Conservation (phyloP, 2,888 invertebrate species). For the Caenorhabditis becei region DNA sequence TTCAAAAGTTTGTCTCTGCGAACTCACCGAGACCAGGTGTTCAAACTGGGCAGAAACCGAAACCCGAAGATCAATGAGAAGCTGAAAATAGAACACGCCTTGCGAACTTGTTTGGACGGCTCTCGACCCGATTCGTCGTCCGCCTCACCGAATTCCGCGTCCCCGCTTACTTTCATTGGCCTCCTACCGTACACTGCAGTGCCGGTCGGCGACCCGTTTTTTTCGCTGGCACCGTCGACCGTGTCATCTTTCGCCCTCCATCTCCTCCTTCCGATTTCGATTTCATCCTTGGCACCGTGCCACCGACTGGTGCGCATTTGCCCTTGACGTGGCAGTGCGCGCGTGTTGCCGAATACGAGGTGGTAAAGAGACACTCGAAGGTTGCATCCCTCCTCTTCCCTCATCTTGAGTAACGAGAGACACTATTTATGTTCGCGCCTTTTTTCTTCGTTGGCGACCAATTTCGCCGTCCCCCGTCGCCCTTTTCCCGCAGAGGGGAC, state of each 20-base stretch:
- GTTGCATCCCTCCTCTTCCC: conserved; percentile 10
- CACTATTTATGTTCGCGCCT: conserved; percentile 13
- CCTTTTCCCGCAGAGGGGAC: conserved; percentile 8
- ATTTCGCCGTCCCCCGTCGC: neutral
- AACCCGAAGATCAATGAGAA: conserved; percentile 1
- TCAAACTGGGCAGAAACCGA: neutral
- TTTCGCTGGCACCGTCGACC: neutral
- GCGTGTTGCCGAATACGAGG: neutral
- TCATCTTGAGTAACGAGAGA: neutral
- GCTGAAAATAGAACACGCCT: neutral
- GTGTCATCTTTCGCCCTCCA: conserved; percentile 6
- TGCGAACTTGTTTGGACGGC: neutral
- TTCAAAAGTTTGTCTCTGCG: too few relatives aligned
- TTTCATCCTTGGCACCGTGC: conserved; percentile 65
- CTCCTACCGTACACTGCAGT: conserved; percentile 8
- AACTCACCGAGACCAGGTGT: neutral
- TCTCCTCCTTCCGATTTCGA: conserved; percentile 28
- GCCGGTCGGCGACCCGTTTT: conserved; percentile 1
- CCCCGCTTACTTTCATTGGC: neutral
- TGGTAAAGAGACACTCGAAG: conserved; percentile 13
- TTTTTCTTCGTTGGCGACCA: conserved; percentile 16
- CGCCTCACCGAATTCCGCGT: neutral
- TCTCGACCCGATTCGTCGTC: neutral
- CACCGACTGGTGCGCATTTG: conserved; percentile 53
- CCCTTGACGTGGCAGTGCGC: conserved; percentile 16